phyloP scores from a whole-genome alignment of 2,888 invertebrate genomes.

The Aphrophora alni region DNA sequence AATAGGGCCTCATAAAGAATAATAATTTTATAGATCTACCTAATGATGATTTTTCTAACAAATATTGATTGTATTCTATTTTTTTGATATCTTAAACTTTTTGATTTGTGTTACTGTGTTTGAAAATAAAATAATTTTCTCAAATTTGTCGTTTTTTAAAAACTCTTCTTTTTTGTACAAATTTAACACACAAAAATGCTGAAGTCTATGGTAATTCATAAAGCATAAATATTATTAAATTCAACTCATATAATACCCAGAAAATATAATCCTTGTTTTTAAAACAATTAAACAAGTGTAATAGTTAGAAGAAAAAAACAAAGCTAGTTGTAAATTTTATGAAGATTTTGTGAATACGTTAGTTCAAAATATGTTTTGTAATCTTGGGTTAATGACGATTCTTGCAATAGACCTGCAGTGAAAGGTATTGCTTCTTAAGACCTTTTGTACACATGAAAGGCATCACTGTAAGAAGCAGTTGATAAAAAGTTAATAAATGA shows the following conservation, averaged over 20 bases:
- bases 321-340: not conserved
- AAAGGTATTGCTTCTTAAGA: too few relatives aligned
- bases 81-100: not conserved
- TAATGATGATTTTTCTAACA: not conserved
- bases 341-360: not conserved
- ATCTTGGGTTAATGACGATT: not conserved
- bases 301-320: not conserved
- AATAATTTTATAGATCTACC: not conserved
- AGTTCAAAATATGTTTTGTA: not conserved
- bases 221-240: not conserved
- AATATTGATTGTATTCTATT: not conserved
- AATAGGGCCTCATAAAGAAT: not conserved
- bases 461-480: too few relatives aligned
- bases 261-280: not conserved
- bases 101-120: not conserved
- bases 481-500: too few relatives aligned
- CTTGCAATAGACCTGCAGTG: too few relatives aligned
- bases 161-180: not conserved
- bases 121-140: not conserved
- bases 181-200: not conserved
- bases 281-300: not conserved
- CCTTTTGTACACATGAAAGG: too few relatives aligned
- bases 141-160: not conserved
- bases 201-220: not conserved
- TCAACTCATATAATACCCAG: not conserved